phyloP scores from a whole-genome alignment of 2,113 vertebrate genomes.

The Nannospalax galili region DNA sequence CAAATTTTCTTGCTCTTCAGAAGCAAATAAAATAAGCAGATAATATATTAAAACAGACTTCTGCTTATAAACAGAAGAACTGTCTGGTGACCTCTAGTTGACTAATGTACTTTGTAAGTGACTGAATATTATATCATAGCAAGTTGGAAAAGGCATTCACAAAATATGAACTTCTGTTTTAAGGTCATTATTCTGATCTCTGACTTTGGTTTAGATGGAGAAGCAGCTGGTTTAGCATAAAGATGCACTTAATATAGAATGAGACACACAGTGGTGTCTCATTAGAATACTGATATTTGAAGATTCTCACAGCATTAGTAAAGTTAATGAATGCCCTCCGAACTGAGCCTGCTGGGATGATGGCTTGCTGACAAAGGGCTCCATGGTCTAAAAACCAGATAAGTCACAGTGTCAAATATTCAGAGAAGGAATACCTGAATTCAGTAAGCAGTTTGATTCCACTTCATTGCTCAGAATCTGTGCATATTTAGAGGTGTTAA shows the following conservation, averaged over 20 bases:
- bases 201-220: background rate
- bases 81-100: background rate
- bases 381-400: background rate
- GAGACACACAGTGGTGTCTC: background rate
- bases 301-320: background rate
- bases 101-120: background rate
- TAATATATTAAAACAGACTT: conserved; percentile 6
- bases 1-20: background rate
- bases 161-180: background rate
- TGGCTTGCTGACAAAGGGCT: background rate
- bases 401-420: background rate
- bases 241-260: conserved; percentile 19
- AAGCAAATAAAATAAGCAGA: conserved; percentile 9
- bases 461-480: background rate
- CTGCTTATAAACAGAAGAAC: background rate
- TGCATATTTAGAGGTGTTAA: background rate
- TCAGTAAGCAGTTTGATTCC: background rate
- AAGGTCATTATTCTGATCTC: background rate
- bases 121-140: background rate
- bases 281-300: background rate
- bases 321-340: conserved; percentile 39
- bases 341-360: conserved; percentile 48
- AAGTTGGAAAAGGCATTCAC: background rate
- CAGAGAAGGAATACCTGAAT: background rate
- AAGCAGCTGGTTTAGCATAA: conserved; percentile 22